A percentile compares a stretch with the other conserved stretches of the same genome.
Conservation (phyloP, 2,797 vertebrate species). For the Salmo trutta region DNA sequence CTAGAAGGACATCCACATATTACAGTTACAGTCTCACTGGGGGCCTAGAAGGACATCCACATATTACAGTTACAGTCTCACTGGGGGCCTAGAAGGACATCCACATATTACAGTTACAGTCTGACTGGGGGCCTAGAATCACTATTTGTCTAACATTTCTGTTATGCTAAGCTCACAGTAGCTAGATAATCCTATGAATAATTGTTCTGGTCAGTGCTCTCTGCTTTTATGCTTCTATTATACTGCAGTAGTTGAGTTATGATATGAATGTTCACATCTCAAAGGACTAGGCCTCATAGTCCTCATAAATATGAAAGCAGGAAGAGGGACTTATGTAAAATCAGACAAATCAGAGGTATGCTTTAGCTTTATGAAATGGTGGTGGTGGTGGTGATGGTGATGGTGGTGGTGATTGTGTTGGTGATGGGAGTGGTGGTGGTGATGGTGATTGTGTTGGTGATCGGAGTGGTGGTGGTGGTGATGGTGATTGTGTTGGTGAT, state of each 20-base stretch:
- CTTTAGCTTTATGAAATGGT: slow-evolving; percentile 5
- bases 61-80: background rate
- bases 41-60: background rate
- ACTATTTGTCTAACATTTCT: background rate
- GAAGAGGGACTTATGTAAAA: slow-evolving; percentile 26
- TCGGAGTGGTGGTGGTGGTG: no score
- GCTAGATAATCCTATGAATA: slow-evolving; percentile 27
- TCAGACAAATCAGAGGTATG: slow-evolving; percentile 16
- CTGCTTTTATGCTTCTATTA: slow-evolving; percentile 21
- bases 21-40: background rate
- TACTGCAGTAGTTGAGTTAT: slow-evolving; percentile 22
- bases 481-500: no score
- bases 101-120: no score
- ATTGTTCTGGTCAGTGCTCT: slow-evolving; percentile 22
- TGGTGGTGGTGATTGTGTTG: no score
- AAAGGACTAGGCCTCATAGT: slow-evolving; percentile 17
- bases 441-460: no score
- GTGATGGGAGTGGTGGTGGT: background rate
- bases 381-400: background rate
- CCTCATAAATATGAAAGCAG: slow-evolving; percentile 33
- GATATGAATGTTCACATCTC: slow-evolving; percentile 14
- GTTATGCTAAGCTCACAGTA: background rate
- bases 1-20: background rate
- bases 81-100: background rate
- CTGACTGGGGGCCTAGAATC: background rate